Evolutionary conservation across 2,888 invertebrate genomes (phyloP), one percentile per base, ranked within the genome.

Genomic region (Seira sanloemensis): DNA sequence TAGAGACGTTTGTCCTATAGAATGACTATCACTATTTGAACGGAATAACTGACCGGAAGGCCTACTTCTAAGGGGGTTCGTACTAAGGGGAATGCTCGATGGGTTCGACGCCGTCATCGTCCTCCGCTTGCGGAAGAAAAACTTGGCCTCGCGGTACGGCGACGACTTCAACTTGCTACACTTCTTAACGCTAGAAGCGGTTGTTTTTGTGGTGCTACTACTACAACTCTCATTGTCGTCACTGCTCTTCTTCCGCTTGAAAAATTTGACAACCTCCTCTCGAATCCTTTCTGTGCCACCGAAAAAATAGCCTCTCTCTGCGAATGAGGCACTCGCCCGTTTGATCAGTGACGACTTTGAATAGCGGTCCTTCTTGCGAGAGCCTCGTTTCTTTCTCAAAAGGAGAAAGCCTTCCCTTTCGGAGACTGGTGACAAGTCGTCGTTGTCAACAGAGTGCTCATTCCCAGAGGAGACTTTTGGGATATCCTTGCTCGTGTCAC

Each of bases 11-110:
- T 88, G 86, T 0, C 85, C 88, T 16, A 88, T 26, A 0, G 89
- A 89, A 67, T 84, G 88, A 69, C 88, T 89, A 25, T 89, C 89
- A 77, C 89, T 89, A 18, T 86, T 88, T 0, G 88, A 88, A 25
- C 89, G 75, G 18, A 74, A 74, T 16, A 84, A 76, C 23, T 74
- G 69, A 26, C 72, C 79, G 54, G 66, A 86, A 2, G 79, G 76
- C 68, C 65, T 78, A 37, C 78, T 69, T 74, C 72, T 74, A 1
- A 25, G 71, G 1, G 62, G 46, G 0, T 24, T 19, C 5, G 27
- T 62, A 65, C 16, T 23, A 12, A 24, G 54, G 1, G 24, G 1
- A 24, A 19, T 71, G 0, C 19, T 65, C 12, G 23, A 12, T 9
- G 7, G 65, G 25, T 62, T 79, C 2, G 84, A 76, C 1, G 74